Percentiles rank a stretch among this genome's conserved stretches.
Conservation (phyloP, 2,113 vertebrate genomes). For the Bagarius yarrelli region DNA sequence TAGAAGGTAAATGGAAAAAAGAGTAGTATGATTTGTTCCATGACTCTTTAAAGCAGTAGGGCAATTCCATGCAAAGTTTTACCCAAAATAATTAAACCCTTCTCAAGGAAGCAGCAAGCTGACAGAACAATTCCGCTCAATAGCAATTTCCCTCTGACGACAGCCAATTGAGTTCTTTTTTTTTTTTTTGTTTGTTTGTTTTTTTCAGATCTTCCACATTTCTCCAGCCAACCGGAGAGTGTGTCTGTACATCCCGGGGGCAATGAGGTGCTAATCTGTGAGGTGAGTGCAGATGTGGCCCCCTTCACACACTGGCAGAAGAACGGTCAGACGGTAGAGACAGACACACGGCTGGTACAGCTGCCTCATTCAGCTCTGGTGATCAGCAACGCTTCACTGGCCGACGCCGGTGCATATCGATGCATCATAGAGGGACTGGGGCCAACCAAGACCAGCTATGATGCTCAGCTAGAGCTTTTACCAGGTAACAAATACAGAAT, state of each 20-base stretch:
- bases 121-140: neutral
- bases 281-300: constrained; percentile 81
- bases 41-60: no score
- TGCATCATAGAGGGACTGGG: constrained; percentile 83
- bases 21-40: no score
- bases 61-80: no score
- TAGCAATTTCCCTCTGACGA: neutral
- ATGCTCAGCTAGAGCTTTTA: constrained; percentile 82
- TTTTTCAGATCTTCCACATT: constrained; percentile 87
- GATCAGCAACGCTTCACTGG: constrained; percentile 79
- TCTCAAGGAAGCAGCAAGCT: no score
- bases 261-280: constrained; percentile 81
- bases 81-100: no score
- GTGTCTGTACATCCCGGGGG: constrained; percentile 69
- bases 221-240: constrained; percentile 81
- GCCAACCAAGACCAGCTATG: constrained; percentile 82
- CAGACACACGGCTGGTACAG: constrained; percentile 68
- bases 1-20: no score
- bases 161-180: neutral
- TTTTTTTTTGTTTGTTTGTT: neutral
- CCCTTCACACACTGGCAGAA: constrained; percentile 87
- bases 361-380: constrained; percentile 81
- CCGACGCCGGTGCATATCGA: constrained; percentile 82
- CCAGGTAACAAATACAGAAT: constrained; percentile 72
- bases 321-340: constrained; percentile 71